These are phyloP conservation scores for Microplitis manilae DNA, from an alignment of 2,888 invertebrate species.

Conservation along the genomic window DNA sequence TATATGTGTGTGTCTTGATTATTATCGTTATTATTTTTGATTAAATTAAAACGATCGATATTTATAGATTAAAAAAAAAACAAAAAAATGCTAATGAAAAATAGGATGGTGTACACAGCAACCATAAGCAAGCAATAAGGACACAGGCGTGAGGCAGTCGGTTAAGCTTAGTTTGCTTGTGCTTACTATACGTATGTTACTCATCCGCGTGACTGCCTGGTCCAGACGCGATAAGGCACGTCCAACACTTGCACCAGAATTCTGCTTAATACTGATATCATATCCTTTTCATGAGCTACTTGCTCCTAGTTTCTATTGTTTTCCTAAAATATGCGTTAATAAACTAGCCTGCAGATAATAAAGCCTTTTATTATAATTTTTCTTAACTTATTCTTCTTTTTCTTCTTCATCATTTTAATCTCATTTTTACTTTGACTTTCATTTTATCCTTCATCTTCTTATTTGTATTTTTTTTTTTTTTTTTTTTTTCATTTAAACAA, in stretches of 20 bases:
- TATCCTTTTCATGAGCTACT: conserved; percentile 50
- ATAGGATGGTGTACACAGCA: no score
- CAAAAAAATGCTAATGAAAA: not conserved
- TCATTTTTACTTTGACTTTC: not conserved
- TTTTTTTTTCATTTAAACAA: not conserved
- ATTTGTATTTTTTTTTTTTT: no score
- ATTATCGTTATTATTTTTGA: not conserved
- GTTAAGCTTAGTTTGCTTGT: conserved; percentile 3
- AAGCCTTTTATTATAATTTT: not conserved
- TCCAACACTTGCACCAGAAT: conserved; percentile 68
- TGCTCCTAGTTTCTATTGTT: not conserved
- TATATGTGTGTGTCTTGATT: not conserved
- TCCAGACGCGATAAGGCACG: conserved; percentile 70
- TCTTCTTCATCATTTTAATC: not conserved
- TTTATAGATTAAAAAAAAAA: no score
- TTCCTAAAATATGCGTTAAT: not conserved
- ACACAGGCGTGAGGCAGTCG: not conserved
- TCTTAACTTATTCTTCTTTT: not conserved
- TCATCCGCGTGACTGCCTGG: conserved; percentile 59
- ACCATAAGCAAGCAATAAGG: no score
- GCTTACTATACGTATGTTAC: conserved; percentile 8
- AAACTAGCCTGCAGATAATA: not conserved
- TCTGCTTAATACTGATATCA: conserved; percentile 68
- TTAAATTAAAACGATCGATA: conserved; percentile 49
- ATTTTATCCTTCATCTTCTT: not conserved